Evolutionary conservation across 2,888 invertebrate genomes (phyloP).

Genomic region (Scaptodrosophila latifasciaeformis): DNA sequence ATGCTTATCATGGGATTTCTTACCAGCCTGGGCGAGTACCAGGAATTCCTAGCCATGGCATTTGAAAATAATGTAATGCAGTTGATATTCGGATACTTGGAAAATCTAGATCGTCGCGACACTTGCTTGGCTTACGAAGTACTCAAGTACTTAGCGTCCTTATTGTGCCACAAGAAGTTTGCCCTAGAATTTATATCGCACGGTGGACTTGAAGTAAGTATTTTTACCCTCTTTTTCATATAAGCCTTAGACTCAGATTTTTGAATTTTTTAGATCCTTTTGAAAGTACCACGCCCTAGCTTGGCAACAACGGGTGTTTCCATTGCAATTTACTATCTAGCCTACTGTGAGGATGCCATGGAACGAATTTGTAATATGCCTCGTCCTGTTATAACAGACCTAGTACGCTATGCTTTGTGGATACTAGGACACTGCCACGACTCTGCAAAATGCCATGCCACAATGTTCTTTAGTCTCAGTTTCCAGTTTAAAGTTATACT

Average conservation of each 20-base stretch:
- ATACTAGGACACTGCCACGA: constrained; percentile 96
- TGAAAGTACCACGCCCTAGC: constrained; percentile 94
- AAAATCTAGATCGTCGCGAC: constrained; percentile 90
- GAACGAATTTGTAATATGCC: constrained; percentile 93
- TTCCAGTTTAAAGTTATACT: constrained; percentile 95
- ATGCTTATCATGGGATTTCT: constrained; percentile 94
- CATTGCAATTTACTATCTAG: constrained; percentile 96
- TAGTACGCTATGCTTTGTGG: constrained; percentile 95
- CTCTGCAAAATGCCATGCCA: constrained; percentile 97
- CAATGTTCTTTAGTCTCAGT: constrained; percentile 97
- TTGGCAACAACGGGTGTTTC: constrained; percentile 96
- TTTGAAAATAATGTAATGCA: constrained; percentile 95
- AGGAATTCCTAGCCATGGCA: constrained; percentile 94
- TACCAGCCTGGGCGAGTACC: constrained; percentile 98
- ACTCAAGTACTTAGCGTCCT: constrained; percentile 93
- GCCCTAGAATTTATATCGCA: constrained; percentile 95
- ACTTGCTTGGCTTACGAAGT: constrained; percentile 97
- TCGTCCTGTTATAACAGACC: constrained; percentile 83
- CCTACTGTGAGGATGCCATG: constrained; percentile 98
- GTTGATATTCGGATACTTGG: constrained; percentile 92
- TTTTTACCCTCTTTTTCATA: background rate
- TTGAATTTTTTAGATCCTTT: constrained; percentile 78
- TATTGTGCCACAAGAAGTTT: constrained; percentile 98
- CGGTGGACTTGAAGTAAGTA: constrained; percentile 85
- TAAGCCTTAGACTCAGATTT: background rate